phyloP scores from a whole-genome alignment of 2,888 invertebrate genomes.

The Drosophila kambysellisi region DNA sequence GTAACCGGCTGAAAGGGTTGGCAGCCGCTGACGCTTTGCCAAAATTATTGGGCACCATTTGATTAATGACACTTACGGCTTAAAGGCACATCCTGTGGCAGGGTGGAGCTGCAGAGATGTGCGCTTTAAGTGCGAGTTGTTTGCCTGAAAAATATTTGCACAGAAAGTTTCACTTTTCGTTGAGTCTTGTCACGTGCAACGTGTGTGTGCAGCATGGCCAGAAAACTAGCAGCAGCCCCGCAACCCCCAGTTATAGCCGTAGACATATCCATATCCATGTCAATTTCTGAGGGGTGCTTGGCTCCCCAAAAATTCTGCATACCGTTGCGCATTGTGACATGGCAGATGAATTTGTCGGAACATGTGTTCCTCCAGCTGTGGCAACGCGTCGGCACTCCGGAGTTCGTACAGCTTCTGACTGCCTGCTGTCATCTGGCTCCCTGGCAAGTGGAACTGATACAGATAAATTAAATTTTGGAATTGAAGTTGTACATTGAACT shows the following conservation, averaged over 20 bases:
- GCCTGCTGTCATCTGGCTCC: slow-evolving; percentile 27
- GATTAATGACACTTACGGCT: slow-evolving; percentile 71
- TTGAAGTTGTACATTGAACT: slow-evolving; percentile 52
- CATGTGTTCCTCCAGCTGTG: slow-evolving; percentile 77
- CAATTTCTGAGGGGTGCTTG: slow-evolving; percentile 32
- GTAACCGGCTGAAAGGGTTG: slow-evolving; percentile 62
- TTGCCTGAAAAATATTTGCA: slow-evolving; percentile 69
- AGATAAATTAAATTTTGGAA: slow-evolving; percentile 78
- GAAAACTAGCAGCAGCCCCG: slow-evolving; percentile 21
- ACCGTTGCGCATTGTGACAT: slow-evolving; percentile 81
- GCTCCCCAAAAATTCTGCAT: slow-evolving; percentile 60
- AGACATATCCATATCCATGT: slow-evolving; percentile 40
- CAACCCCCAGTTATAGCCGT: neutral
- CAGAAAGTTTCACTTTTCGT: slow-evolving; percentile 75
- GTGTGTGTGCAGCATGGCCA: slow-evolving; percentile 55
- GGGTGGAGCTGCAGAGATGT: neutral
- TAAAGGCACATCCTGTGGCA: slow-evolving; percentile 14
- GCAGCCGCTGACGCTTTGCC: slow-evolving; percentile 53
- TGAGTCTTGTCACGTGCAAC: slow-evolving; percentile 76
- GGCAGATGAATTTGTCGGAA: slow-evolving; percentile 79
- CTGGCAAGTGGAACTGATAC: slow-evolving; percentile 71
- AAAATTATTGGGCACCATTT: slow-evolving; percentile 76
- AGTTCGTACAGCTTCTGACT: slow-evolving; percentile 4
- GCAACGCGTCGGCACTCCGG: slow-evolving; percentile 22
- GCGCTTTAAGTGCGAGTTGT: slow-evolving; percentile 46